Base-by-base conservation (phyloP, 1,140 invertebrate genomes). In the Nephila pilipes region DNA sequence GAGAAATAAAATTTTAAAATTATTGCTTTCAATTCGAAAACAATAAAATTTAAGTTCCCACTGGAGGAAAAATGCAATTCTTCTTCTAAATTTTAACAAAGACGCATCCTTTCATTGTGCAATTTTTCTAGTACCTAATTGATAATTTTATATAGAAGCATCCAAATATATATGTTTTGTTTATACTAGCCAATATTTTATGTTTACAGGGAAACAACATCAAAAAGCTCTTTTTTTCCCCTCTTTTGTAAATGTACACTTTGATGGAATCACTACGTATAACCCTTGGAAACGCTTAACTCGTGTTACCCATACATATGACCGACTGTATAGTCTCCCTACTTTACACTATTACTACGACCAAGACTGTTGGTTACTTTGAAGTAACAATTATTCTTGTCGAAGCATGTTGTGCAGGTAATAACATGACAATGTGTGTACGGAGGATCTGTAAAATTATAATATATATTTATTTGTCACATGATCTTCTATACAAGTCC, bases 391-490 rank as follows among this genome's bases (percentile, higher is more conserved):
- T 58, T 58, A 20, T 58, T 20, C 57, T 58, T 58, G 29, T 75
- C 29, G 65, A 4, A 75, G 29, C 65, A 75, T 75, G 29, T 75
- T 75, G 65, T 32, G 65, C 65, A 75, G 18, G 29, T 75, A 87
- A 16, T 87, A 14, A 63, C 32, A 25, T 58, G 85, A 32, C 32
- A 87, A 29, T 60, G 85, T 57, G 55, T 85, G 29, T 58, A 38
- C 22, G 18, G 57, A 57, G 20, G 57, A 25, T 60, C 57, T 63
- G 85, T 63, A 60, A 63, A 60, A 32, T 60, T 36, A 32, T 79
- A 57, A 90, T n/a, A 93, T 79, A 93, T 93, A 93, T 85, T 85
- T 87, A 85, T 93, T 87, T 57, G 85, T 93, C 91, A 93, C 91
- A 22, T 79, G 83, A 85, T 87, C 91, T 93, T 92, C 60, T 85